Evolutionary conservation across 2,113 vertebrate genomes (phyloP).

Genomic region (Microtus richardsoni): DNA sequence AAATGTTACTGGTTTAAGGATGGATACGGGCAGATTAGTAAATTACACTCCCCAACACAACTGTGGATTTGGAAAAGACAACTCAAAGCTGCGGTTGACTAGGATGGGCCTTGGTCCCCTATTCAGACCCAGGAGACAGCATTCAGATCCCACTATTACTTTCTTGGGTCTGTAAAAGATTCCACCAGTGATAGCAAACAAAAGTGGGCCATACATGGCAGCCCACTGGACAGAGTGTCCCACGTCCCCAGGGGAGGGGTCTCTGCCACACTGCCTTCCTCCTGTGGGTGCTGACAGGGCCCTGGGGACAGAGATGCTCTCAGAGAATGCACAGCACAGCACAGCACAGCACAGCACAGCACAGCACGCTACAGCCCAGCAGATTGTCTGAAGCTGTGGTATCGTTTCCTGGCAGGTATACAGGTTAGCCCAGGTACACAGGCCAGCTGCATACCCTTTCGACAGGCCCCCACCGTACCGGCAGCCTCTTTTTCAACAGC

Average conservation of each 20-base stretch:
- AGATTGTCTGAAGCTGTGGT: not conserved
- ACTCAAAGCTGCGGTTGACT: conserved; percentile 31
- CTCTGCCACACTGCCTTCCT: not conserved
- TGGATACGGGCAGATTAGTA: conserved; percentile 62
- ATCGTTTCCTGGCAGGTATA: not conserved
- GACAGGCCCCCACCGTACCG: not conserved
- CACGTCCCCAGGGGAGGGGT: fast-evolving
- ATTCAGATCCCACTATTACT: too few species aligned
- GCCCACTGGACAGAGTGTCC: conserved; percentile 19
- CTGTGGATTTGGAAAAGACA: conserved; percentile 40
- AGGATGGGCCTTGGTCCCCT: not conserved
- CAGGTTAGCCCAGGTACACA: conserved; percentile 60
- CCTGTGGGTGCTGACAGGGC: not conserved
- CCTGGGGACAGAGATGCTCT: not conserved
- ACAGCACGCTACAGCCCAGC: too few species aligned
- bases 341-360: too few species aligned
- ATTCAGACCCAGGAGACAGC: not conserved
- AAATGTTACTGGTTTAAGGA: conserved; percentile 29
- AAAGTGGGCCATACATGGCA: not conserved
- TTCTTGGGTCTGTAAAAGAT: not conserved
- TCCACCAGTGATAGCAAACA: conserved; percentile 73
- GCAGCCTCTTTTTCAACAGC: not conserved
- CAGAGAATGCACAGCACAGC: not conserved
- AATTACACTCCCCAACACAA: not conserved
- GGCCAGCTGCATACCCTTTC: conserved; percentile 62